Base-by-base conservation (phyloP, 1,140 invertebrate species). In the Drosophila santomea region DNA sequence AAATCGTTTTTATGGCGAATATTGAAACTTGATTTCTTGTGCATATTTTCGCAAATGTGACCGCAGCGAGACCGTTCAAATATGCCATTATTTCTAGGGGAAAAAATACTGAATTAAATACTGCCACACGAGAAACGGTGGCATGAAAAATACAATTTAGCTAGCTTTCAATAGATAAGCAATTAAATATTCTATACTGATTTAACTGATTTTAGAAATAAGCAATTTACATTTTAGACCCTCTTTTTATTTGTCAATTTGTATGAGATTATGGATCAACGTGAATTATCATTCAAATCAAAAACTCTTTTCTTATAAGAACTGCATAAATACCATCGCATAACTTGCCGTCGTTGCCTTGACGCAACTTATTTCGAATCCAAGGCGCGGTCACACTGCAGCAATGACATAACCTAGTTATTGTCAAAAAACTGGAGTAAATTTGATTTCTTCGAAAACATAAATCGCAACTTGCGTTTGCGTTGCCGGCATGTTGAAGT, bases 391-490 rank as follows among this genome's bases (percentile, higher is more conserved):
- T 32, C 48, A 50, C 25, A 32, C 48, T 32, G 14, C 48, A 14
- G 39, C n/a, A 41, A 44, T 57, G 41, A 57, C 55, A 57, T 57
- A 57, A 44, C 55, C 55, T 43, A 20, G 25, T 44, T 57, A 15
- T 3, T 50, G 23, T 32, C 28, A 32, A 32, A 8, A 32, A 32
- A 32, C 28, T 32, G 8, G 11, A 50, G n/a, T 50, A 17, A 43
- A 35, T 35, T 25, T 10, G 15, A 43, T 60, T 20, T 41, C 14
- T 60, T 41, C 11, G 32, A 50, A 64, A 66, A 64, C 35, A 11
- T 41, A 14, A 32, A 28, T 28, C n/a, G 15, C 1, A 39, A 43
- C 32, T 62, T 15, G 57, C 43, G 43, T 60, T 39, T n/a, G 12
- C 2, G 35, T 59, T 32, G 23, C 14, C 23, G 44, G 48, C 4